Evolutionary conservation across 2,888 invertebrate genomes (phyloP).

Genomic region (Tipula unca): DNA sequence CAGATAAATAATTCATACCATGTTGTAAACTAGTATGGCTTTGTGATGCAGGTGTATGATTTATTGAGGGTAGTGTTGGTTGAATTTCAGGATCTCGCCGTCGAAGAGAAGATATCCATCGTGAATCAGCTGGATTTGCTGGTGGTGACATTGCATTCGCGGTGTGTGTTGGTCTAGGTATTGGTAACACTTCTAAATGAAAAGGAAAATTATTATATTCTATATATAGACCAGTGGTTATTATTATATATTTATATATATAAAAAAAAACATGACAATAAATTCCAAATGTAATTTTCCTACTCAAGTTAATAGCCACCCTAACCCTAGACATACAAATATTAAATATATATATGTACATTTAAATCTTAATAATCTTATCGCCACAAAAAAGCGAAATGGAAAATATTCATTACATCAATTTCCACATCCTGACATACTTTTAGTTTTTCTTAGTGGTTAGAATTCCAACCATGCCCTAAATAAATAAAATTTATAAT

Average conservation of each 20-base stretch:
- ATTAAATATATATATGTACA: no score
- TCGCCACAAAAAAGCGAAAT: neutral
- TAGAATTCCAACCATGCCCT: neutral
- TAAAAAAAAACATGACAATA: neutral
- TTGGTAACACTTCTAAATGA: constrained; percentile 40
- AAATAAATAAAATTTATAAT: neutral
- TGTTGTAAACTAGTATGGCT: constrained; percentile 35
- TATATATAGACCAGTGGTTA: no score
- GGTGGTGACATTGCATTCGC: constrained; percentile 25
- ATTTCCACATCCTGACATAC: neutral
- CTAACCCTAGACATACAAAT: neutral
- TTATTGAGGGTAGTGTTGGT: constrained; percentile 55
- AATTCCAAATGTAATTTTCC: neutral
- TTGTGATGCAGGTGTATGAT: constrained; percentile 35
- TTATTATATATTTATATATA: neutral
- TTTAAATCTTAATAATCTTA: neutral
- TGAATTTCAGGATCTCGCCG: constrained; percentile 57
- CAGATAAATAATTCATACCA: constrained; percentile 40
- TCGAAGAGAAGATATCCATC: constrained; percentile 60
- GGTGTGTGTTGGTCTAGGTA: constrained; percentile 31
- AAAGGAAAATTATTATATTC: neutral
- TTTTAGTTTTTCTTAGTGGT: neutral
- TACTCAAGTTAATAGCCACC: neutral
- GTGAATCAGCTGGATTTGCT: constrained; percentile 46
- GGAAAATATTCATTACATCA: neutral